phyloP scores from a whole-genome alignment of 2,113 vertebrate genomes.

The rabbit (Oryctolagus cuniculus) region DNA sequence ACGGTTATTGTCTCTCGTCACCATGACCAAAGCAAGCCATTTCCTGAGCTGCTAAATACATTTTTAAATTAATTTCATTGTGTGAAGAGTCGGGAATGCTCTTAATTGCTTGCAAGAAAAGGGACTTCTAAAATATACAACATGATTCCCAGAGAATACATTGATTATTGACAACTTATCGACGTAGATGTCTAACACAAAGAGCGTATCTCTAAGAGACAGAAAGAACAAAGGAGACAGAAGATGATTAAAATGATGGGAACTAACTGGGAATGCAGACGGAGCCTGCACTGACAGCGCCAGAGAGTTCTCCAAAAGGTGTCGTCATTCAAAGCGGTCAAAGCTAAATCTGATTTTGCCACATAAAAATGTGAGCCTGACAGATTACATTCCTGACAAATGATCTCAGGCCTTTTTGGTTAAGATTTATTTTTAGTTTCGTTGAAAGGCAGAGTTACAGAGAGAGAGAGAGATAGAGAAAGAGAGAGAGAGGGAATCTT shows the following conservation, averaged over 20 bases:
- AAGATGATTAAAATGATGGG: neutral
- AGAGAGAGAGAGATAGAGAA: too few relatives aligned
- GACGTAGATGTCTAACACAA: neutral
- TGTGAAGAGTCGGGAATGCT: slow-evolving; percentile 40
- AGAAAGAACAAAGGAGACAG: slow-evolving; percentile 28
- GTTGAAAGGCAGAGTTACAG: too few relatives aligned
- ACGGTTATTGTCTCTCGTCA: slow-evolving; percentile 69
- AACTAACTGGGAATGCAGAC: accelerated
- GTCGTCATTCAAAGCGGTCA: neutral
- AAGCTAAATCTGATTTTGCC: neutral
- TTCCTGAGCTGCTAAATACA: slow-evolving; percentile 67
- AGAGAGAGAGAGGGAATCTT: too few relatives aligned
- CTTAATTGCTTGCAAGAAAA: slow-evolving; percentile 2
- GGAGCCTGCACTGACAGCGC: accelerated
- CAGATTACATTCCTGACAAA: neutral
- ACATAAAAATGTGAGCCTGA: neutral
- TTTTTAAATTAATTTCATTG: slow-evolving; percentile 15
- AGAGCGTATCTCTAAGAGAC: neutral
- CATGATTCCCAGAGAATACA: slow-evolving; percentile 3
- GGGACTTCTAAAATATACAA: slow-evolving; percentile 16
- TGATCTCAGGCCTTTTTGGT: neutral
- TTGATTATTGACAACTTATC: slow-evolving; percentile 47
- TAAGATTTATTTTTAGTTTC: too few relatives aligned
- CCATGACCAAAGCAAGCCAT: slow-evolving; percentile 57
- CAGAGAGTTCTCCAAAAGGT: neutral